These are phyloP conservation scores for Ennomos quercinarius DNA, from an alignment of 2,888 invertebrate species.

Conservation along the genomic window DNA sequence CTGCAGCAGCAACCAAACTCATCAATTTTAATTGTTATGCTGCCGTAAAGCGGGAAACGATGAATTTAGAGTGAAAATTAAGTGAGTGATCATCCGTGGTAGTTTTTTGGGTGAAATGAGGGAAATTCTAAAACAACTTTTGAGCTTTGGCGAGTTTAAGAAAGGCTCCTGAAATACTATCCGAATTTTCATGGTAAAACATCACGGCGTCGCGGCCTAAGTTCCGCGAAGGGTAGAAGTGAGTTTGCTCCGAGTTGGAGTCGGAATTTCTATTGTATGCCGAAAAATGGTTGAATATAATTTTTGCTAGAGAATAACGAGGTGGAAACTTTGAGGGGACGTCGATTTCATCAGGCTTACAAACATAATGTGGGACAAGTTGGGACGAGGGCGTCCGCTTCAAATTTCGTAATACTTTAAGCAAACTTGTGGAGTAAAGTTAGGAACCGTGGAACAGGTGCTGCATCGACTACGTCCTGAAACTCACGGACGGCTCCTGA, in stretches of 20 bases:
- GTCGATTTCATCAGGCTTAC: constrained; percentile 69
- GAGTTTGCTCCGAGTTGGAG: constrained; percentile 14
- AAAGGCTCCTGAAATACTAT: constrained; percentile 63
- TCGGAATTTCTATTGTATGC: constrained; percentile 53
- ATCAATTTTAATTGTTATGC: constrained; percentile 44
- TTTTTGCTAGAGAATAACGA: constrained; percentile 61
- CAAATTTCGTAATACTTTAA: constrained; percentile 80
- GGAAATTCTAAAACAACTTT: constrained; percentile 62
- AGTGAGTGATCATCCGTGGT: constrained; percentile 44
- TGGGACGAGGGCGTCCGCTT: constrained; percentile 61
- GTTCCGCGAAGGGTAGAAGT: constrained; percentile 48
- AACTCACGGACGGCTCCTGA: constrained; percentile 60
- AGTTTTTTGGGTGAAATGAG: constrained; percentile 38
- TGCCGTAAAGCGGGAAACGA: constrained; percentile 37
- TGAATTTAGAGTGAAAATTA: constrained; percentile 45
- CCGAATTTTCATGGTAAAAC: constrained; percentile 56
- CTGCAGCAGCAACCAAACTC: constrained; percentile 36
- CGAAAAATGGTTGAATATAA: constrained; percentile 50
- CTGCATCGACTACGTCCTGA: constrained; percentile 71
- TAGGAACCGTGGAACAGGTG: constrained; percentile 73
- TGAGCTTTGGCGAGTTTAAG: constrained; percentile 59
- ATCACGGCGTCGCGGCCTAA: constrained; percentile 46
- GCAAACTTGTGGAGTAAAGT: constrained; percentile 74
- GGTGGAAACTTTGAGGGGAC: constrained; percentile 60
- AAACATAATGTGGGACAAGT: constrained; percentile 70